Evolutionary conservation across 2,888 invertebrate species (phyloP).

Genomic region (Ectemnius cavifrons): DNA sequence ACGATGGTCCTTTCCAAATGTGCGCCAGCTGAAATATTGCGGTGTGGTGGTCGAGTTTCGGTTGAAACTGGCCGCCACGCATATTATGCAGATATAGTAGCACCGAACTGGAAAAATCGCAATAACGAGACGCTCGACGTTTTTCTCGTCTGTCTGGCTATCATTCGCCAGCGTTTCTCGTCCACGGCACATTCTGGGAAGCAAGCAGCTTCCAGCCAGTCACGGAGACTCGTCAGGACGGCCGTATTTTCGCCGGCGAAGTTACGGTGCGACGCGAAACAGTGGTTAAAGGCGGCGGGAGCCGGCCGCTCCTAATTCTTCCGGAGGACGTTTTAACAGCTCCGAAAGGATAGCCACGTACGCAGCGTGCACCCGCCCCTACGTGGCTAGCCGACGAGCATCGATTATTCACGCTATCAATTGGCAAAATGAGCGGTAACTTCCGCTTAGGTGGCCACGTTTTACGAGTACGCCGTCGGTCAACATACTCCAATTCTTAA

Average conservation of each 20-base stretch:
- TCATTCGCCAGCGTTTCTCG: conserved; percentile 1
- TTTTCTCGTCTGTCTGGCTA: conserved; percentile 11
- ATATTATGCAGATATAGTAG: conserved; percentile 51
- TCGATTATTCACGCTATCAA: conserved; percentile 72
- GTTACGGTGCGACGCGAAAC: conserved; percentile 51
- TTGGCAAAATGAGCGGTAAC: conserved; percentile 66
- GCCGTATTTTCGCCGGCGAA: conserved; percentile 51
- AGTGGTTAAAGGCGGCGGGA: conserved; percentile 56
- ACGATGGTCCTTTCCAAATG: conserved; percentile 33
- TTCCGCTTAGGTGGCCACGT: conserved; percentile 47
- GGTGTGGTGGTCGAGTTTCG: conserved; percentile 40
- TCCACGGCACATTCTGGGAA: background rate
- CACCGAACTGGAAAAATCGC: conserved; percentile 53
- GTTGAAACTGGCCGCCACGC: conserved; percentile 14
- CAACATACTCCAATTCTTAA: conserved; percentile 23
- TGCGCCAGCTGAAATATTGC: conserved; percentile 50
- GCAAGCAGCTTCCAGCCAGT: no score
- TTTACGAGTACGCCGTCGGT: conserved; percentile 62
- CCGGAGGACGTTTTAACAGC: conserved; percentile 65
- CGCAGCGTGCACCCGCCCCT: conserved; percentile 44
- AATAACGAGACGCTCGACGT: conserved; percentile 49
- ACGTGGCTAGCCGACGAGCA: conserved; percentile 20
- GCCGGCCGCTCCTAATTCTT: conserved; percentile 61
- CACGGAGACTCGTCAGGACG: conserved; percentile 36
- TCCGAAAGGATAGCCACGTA: conserved; percentile 67